Base-by-base conservation (phyloP, 2,888 invertebrate genomes). In the Eurytoma adleriae region DNA sequence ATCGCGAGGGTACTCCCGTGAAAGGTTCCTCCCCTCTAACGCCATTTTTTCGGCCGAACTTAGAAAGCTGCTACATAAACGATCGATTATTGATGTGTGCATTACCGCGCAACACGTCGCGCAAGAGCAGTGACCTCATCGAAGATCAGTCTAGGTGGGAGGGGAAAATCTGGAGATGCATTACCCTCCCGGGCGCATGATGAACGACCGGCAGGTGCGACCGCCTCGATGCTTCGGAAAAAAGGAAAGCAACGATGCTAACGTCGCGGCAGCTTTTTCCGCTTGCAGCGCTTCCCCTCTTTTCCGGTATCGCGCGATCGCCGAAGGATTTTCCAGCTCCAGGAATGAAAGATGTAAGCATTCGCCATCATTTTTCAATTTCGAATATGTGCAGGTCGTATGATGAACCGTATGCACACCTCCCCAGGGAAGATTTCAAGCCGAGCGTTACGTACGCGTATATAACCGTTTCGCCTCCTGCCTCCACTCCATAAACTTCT, bases 31-130 rank as follows among this genome's bases (percentile, higher is more conserved):
- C 10, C 40, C 40, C 24, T 24, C 24, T 24, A 40, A 10, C 10
- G 40, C 10, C 10, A 40, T 40, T 40, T 10, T 40, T 40, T 40
- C 40, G 40, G 10, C 7, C 40, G 40, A 40, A 40, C 24, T 24
- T 24, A 24, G 24, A 40, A 40, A 40, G 52, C 62, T 67, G 62
- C 67, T 73, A 59, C 69, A 48, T 70, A 73, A 77, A 54, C 69
- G 89, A 88, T 89, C 87, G 88, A 87, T 88, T 89, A 89, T 89
- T 87, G 88, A 89, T 88, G 89, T 84, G 83, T 84, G 86, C 88
- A 88, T 89, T 87, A 88, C 87, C 80, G 72, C 75, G 68, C 82
- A 84, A 78, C 54, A 74, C 59, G 56, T 40, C 40, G 7, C 40
- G 10, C 10, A 40, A 40, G 40, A 40, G 40, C 40, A 40, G 66